A percentile compares a stretch with the other conserved stretches of the same genome.
phyloP scores from a whole-genome alignment of 2,113 vertebrate genomes.

The Prinia subflava region DNA sequence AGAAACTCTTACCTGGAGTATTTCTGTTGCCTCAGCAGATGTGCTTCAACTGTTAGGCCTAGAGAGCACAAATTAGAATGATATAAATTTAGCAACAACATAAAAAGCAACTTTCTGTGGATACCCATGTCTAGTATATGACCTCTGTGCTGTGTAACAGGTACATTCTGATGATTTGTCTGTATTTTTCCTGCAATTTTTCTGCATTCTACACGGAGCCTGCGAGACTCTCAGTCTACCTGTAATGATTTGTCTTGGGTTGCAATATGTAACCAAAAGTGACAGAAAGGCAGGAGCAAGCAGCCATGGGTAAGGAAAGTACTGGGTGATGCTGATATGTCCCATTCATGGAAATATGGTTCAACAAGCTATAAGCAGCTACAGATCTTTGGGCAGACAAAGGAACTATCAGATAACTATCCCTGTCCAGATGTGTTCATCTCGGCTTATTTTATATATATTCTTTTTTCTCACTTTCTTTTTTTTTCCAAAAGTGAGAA shows the following conservation, averaged over 20 bases:
- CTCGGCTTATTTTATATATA: background rate
- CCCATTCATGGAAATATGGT: background rate
- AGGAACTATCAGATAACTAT: background rate
- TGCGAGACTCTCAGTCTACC: background rate
- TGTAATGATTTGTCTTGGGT: background rate
- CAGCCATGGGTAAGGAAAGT: background rate
- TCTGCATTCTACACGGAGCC: background rate
- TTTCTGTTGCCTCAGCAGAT: background rate
- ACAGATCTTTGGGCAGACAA: background rate
- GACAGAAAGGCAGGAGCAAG: background rate
- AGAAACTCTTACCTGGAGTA: background rate
- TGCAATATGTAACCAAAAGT: background rate
- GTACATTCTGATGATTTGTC: background rate
- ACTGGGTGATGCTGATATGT: background rate
- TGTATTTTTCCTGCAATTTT: background rate
- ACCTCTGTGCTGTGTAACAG: background rate
- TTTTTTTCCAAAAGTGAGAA: background rate
- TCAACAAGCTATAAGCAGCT: background rate
- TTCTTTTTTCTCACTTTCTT: background rate
- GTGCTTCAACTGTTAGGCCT: background rate
- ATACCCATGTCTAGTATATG: background rate
- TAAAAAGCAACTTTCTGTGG: background rate
- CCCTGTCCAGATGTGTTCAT: background rate
- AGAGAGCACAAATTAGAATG: rapidly evolving
- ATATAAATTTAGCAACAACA: background rate